Conservation (phyloP, 2,797 vertebrate species). For the Lutjanus argentimaculatus region DNA sequence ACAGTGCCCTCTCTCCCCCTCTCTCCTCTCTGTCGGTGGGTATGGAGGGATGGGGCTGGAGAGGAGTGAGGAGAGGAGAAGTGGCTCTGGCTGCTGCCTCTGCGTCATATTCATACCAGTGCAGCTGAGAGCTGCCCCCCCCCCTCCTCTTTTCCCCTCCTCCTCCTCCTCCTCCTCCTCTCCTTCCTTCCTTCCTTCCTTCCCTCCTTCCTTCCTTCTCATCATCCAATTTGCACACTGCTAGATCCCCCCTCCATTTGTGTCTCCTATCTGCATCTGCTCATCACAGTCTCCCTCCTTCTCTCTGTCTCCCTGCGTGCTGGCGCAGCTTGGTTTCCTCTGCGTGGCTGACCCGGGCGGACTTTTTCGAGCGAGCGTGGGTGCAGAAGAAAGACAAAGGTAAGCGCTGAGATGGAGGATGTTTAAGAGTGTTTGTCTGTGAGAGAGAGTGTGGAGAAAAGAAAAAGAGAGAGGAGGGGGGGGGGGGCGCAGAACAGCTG, state of each 20-base stretch:
- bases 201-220: conserved; percentile 69
- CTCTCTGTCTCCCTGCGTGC: conserved; percentile 25
- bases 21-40: conserved; percentile 69
- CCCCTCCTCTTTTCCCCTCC: conserved; percentile 28
- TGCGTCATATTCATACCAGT: conserved; percentile 90
- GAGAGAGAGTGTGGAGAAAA: conserved; percentile 32
- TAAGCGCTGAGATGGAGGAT: conserved; percentile 64
- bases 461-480: not conserved
- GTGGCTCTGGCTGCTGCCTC: conserved; percentile 86
- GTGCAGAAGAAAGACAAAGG: conserved; percentile 82
- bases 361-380: conserved; percentile 78
- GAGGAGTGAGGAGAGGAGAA: conserved; percentile 77
- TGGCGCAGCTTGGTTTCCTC: conserved; percentile 73
- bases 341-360: conserved; percentile 79
- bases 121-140: conserved; percentile 80
- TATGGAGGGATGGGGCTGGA: conserved; percentile 83
- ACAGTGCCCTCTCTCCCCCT: conserved; percentile 85
- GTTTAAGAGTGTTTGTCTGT: conserved; percentile 57
- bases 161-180: conserved; percentile 55
- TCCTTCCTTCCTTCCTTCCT: conserved; percentile 62
- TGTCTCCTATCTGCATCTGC: conserved; percentile 79
- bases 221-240: conserved; percentile 82
- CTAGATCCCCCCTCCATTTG: conserved; percentile 69
- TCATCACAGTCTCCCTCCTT: conserved; percentile 65
- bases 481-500: conserved; percentile 42